A percentile compares a stretch with the other conserved stretches of the same genome.
Evolutionary conservation across 2,888 invertebrate genomes (phyloP).

Genomic region (Tenthredo livida): DNA sequence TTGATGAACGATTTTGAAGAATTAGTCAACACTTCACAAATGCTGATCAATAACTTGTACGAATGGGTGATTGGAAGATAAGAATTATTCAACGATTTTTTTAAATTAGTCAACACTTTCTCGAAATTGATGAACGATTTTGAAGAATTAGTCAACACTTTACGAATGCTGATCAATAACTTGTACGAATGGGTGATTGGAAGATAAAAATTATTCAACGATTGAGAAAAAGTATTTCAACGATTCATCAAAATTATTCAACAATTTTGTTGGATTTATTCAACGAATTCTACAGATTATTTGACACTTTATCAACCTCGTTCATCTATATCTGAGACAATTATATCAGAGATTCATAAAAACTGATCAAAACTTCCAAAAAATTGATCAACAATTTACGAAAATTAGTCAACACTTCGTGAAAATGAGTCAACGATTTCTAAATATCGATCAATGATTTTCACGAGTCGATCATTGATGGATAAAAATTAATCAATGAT

Average conservation of each 20-base stretch:
- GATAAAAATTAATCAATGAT: conserved; percentile 4
- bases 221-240: background rate
- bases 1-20: background rate
- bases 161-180: background rate
- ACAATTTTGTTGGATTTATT: background rate
- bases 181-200: background rate
- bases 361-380: background rate
- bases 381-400: too few species aligned
- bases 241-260: background rate
- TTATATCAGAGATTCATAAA: background rate
- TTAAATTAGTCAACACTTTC: too few species aligned
- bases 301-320: background rate
- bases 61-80: background rate
- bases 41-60: background rate
- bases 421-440: background rate
- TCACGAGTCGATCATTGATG: background rate
- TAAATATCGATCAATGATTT: background rate
- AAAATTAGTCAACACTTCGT: background rate
- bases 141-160: too few species aligned
- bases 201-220: background rate
- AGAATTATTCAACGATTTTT: too few species aligned
- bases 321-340: background rate
- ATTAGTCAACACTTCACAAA: background rate
- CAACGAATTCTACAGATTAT: background rate
- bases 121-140: too few species aligned